Percentiles rank a stretch among this genome's conserved stretches.
These are phyloP conservation scores for Brachypodius melanocephalos DNA, from an alignment of 2,113 vertebrate genomes.

Conservation along the genomic window DNA sequence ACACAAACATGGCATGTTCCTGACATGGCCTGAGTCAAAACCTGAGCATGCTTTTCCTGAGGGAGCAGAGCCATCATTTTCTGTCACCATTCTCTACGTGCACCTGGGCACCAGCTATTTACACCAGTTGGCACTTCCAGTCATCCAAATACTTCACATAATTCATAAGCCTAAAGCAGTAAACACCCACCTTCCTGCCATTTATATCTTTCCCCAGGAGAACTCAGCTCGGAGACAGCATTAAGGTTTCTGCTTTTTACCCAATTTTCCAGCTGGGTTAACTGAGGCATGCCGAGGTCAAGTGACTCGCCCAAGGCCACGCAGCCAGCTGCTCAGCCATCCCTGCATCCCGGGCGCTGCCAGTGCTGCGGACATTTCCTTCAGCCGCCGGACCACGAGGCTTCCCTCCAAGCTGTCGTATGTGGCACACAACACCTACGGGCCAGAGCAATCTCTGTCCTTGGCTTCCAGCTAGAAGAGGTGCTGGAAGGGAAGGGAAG, in stretches of 20 bases:
- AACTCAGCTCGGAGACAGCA: slow-evolving; percentile 14
- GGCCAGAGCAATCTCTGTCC: not conserved
- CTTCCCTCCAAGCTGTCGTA: not conserved
- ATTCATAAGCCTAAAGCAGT: slow-evolving; percentile 43
- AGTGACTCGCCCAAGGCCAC: slow-evolving; percentile 57
- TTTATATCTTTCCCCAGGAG: slow-evolving; percentile 54
- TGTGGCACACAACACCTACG: not conserved
- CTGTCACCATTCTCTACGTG: not conserved
- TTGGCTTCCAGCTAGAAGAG: not conserved
- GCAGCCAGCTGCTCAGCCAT: not conserved
- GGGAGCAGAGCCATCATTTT: not conserved
- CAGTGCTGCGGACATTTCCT: not conserved
- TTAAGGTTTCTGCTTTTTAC: slow-evolving; percentile 65
- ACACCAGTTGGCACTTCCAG: slow-evolving; percentile 32
- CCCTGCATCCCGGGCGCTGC: not conserved
- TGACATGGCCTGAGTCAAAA: not conserved
- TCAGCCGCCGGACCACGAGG: accelerated
- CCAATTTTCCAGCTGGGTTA: slow-evolving; percentile 69
- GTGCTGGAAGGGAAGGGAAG: not conserved
- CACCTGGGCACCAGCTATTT: slow-evolving; percentile 46
- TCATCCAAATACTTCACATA: slow-evolving; percentile 39
- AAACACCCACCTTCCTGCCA: slow-evolving; percentile 37
- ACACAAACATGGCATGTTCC: not conserved
- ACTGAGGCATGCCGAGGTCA: slow-evolving; percentile 46
- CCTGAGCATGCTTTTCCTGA: not conserved